These are phyloP conservation scores for Atrina japonica DNA, from an alignment of 2,888 invertebrate species.

Conservation along the genomic window DNA sequence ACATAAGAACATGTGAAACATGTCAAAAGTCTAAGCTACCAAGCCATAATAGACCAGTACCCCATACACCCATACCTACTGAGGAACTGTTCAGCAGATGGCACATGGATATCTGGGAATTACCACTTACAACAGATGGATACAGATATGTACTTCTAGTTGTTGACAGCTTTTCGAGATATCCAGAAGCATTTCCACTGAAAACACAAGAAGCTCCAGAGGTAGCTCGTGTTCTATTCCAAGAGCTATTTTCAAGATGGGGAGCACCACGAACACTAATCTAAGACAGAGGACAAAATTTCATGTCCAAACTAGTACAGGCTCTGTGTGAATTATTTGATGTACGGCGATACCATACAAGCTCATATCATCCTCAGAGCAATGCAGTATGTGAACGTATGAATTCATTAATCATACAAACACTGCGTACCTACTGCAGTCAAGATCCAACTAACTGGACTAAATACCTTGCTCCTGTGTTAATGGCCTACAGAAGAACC, in stretches of 20 bases:
- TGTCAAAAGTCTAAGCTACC: conserved; percentile 40
- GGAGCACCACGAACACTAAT: conserved; percentile 35
- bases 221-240: conserved; percentile 39
- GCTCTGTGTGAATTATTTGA: conserved; percentile 44
- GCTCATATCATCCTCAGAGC: conserved; percentile 43
- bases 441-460: conserved; percentile 46
- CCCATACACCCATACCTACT: conserved; percentile 38
- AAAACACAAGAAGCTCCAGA: conserved; percentile 37
- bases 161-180: conserved; percentile 45
- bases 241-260: conserved; percentile 38
- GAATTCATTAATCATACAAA: conserved; percentile 44
- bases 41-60: conserved; percentile 21
- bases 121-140: conserved; percentile 29
- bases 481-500: conserved; percentile 48
- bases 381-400: conserved; percentile 46
- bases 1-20: conserved; percentile 37
- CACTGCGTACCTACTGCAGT: conserved; percentile 41
- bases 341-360: conserved; percentile 41
- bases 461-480: conserved; percentile 36
- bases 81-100: conserved; percentile 26
- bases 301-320: conserved; percentile 43
- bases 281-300: conserved; percentile 46
- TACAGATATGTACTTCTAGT: conserved; percentile 48
- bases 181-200: conserved; percentile 49
- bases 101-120: conserved; percentile 45